Evolutionary conservation across 92 coral and sea anemone genomes (phyloP), one percentile per base, ranked within the genome.

Genomic region (Umimayanthus chanpuru): DNA sequence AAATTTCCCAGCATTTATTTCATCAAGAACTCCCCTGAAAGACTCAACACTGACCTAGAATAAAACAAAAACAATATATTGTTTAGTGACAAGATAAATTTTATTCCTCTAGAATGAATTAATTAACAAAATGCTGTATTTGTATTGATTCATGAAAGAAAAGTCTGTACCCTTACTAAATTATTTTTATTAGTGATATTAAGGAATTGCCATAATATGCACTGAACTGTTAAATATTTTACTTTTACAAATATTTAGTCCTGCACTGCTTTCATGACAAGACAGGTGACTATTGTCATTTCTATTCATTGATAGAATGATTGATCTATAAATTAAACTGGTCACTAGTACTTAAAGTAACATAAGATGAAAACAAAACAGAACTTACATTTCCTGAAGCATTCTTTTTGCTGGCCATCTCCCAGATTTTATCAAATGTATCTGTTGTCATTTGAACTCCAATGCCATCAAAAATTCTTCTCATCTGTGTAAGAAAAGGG

Each of bases 371-470:
- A 25, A 23, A 21, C 7, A 70, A 38, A 16, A 38, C 10, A 6
- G 28, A 29, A 20, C 93, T 94, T 91, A 97, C 99, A 94, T 90
- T 81, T 29, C 97, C 97, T 73, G 90, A 90, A 9, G 97, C 93
- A 64, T 93, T 92, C 20, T 85, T 87, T 73, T 96, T 73, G 36
- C 93, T 85, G 50, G 99, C 99, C 78, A 91, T 81, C 80, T 94
- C 89, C 99, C 99, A 97, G 64, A 97, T 91, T 64, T 92, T 90
- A 74, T 97, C 95, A 89, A 97, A 97, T 68, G 92, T 92, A 84
- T 97, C 95, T 11, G 94, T 88, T 41, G 94, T 94, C 99, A 97
- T 97, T 87, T 94, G 93, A 16, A 97, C 94, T 38, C 99, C 99
- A 53, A 95, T 94, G n/a, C 97, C 96, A 93, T 5, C 28, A 85